Evolutionary conservation across 1,140 invertebrate genomes (phyloP).

Genomic region (Caligus rogercresseyi): DNA sequence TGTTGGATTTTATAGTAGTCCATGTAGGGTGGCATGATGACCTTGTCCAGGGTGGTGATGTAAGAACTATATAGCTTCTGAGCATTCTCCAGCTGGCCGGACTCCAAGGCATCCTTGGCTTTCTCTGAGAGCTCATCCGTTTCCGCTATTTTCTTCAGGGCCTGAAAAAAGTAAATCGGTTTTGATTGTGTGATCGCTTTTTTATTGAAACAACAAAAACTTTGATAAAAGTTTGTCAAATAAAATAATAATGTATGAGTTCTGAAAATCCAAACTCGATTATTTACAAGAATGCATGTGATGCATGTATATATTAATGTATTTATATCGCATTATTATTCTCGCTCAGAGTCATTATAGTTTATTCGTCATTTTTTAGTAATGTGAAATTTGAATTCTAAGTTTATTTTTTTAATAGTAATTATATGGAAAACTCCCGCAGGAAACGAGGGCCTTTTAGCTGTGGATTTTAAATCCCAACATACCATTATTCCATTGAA

Average conservation of each 20-base stretch:
- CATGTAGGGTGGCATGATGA: slow-evolving; percentile 9
- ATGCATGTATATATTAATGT: no score
- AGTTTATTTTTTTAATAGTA: no score
- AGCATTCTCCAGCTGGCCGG: neutral
- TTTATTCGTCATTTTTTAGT: no score
- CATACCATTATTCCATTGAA: no score
- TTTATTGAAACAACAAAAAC: neutral
- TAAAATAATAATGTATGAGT: neutral
- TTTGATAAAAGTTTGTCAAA: neutral
- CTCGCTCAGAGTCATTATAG: no score
- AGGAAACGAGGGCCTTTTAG: no score
- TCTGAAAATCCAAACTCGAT: no score
- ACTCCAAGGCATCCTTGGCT: neutral
- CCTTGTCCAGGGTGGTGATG: slow-evolving; percentile 8
- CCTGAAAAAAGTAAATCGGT: neutral
- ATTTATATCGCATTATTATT: no score
- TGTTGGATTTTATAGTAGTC: slow-evolving; percentile 21
- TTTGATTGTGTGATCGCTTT: neutral
- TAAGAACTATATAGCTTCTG: slow-evolving; percentile 9
- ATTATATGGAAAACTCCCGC: no score
- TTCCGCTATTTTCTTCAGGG: slow-evolving; percentile 6
- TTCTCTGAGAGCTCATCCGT: neutral
- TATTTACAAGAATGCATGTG: no score
- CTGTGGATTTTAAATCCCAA: no score
- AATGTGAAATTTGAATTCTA: no score